These are phyloP conservation scores for Cetonia aurata DNA, from an alignment of 2,888 invertebrate genomes.

Conservation along the genomic window DNA sequence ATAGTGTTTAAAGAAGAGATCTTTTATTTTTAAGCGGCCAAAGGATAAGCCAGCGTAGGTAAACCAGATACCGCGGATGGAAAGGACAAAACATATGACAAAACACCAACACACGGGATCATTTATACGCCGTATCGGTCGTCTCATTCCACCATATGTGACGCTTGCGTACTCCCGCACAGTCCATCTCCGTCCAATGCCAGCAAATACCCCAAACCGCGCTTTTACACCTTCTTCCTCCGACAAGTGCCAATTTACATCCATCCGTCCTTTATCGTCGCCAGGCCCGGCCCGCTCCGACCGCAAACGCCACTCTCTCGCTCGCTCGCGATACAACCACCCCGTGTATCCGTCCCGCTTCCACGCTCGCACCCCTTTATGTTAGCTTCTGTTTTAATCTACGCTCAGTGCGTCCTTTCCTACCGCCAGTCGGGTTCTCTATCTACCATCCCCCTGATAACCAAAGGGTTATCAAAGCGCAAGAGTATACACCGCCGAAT, in stretches of 20 bases:
- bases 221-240: constrained; percentile 63
- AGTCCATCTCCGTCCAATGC: constrained; percentile 67
- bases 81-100: constrained; percentile 63
- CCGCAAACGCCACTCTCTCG: constrained; percentile 76
- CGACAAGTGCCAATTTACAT: constrained; percentile 72
- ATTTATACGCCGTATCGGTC: constrained; percentile 39
- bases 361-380: constrained; percentile 63
- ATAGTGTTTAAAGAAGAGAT: constrained; percentile 44
- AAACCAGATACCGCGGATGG: constrained; percentile 59
- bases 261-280: constrained; percentile 76
- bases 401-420: constrained; percentile 61
- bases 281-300: constrained; percentile 78
- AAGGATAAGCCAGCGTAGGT: constrained; percentile 66
- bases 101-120: constrained; percentile 48
- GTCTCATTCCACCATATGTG: constrained; percentile 58
- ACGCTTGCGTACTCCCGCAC: constrained; percentile 64
- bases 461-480: constrained; percentile 68
- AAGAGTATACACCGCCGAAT: constrained; percentile 62
- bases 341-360: constrained; percentile 63
- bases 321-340: constrained; percentile 68
- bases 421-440: constrained; percentile 49
- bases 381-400: constrained; percentile 67
- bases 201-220: constrained; percentile 72
- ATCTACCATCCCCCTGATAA: constrained; percentile 63
- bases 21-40: constrained; percentile 52